A percentile compares a stretch with the other conserved stretches of the same genome.
Conservation (phyloP, 2,888 invertebrate species). For the Agrochola macilenta region DNA sequence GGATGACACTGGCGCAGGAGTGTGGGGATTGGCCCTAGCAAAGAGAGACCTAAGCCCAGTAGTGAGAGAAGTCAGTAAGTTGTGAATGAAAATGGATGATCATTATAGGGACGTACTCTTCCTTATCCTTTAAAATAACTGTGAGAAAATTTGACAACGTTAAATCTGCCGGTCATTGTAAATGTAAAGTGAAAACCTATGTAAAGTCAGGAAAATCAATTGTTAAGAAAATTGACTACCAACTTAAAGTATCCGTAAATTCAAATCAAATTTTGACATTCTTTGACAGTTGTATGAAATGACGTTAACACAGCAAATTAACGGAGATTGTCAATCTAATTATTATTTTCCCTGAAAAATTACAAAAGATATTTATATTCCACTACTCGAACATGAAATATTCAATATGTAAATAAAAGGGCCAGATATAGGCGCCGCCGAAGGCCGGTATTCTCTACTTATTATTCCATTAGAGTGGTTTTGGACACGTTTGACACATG, state of each 20-base stretch:
- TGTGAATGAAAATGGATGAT: background rate
- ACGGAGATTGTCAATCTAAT: background rate
- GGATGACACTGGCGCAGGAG: background rate
- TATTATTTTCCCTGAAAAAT: background rate
- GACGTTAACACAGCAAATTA: background rate
- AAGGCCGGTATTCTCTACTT: slow-evolving; percentile 15
- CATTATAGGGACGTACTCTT: background rate
- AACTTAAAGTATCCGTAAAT: background rate
- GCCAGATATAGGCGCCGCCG: slow-evolving; percentile 1
- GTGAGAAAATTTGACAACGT: background rate
- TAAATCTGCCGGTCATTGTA: background rate
- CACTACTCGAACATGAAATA: slow-evolving; percentile 4
- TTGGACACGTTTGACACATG: slow-evolving; percentile 21
- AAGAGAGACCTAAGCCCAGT: background rate
- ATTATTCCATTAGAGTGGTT: slow-evolving; percentile 42
- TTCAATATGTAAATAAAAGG: slow-evolving; percentile 35
- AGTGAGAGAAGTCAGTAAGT: background rate
- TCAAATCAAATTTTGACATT: background rate
- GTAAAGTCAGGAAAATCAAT: background rate
- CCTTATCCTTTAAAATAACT: too few species aligned
- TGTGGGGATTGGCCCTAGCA: background rate
- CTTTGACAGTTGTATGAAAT: background rate
- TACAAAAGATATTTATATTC: slow-evolving; percentile 11
- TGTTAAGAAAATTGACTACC: background rate
- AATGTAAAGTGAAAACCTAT: background rate